These are phyloP conservation scores for Balaenoptera acutorostrata DNA, from an alignment of 2,113 vertebrate genomes.

Conservation along the genomic window DNA sequence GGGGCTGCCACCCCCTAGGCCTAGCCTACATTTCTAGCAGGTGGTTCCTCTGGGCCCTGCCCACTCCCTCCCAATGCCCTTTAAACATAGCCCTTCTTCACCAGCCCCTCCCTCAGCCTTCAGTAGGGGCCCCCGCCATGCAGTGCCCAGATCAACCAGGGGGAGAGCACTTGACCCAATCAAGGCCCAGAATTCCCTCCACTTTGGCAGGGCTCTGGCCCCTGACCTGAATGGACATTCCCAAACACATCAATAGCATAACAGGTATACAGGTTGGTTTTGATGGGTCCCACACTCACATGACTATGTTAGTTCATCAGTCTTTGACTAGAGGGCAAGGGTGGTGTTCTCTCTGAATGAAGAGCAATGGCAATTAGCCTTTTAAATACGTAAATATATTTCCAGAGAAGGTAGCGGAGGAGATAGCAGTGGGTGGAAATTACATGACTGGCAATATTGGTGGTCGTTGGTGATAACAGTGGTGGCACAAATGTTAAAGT, in stretches of 20 bases:
- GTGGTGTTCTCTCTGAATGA: not conserved
- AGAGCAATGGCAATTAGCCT: not conserved
- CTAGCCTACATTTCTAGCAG: not conserved
- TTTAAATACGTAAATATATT: constrained; percentile 25
- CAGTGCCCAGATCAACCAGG: not conserved
- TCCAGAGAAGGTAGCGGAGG: not conserved
- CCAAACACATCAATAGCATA: not conserved
- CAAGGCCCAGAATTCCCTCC: not conserved
- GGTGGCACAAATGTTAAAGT: not conserved
- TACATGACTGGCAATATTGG: not conserved
- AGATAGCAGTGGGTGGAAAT: not conserved
- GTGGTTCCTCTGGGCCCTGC: not conserved
- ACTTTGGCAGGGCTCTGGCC: not conserved
- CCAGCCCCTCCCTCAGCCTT: not conserved
- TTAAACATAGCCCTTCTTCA: not conserved
- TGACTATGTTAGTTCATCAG: not conserved
- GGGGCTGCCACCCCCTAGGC: constrained; percentile 7
- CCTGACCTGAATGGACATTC: not conserved
- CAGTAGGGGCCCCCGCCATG: not conserved
- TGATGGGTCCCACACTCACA: not conserved
- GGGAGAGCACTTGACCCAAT: not conserved
- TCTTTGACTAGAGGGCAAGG: not conserved
- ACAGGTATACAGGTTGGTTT: not conserved
- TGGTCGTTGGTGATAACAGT: not conserved
- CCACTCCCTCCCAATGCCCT: not conserved